Percentiles rank a stretch among this genome's conserved stretches.
phyloP scores from a whole-genome alignment of 2,797 vertebrate genomes.

The Acanthurus lineatus region DNA sequence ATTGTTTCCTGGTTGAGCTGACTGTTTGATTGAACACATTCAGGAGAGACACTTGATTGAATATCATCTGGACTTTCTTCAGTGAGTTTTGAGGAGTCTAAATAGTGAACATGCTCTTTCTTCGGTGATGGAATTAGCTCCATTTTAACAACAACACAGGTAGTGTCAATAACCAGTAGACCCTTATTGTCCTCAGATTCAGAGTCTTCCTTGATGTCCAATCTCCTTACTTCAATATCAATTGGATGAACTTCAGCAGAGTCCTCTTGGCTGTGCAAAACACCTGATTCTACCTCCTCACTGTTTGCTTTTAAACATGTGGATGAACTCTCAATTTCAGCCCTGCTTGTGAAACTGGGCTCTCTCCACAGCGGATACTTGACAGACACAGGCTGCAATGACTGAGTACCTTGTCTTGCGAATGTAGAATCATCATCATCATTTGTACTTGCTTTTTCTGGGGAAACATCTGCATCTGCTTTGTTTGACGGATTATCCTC shows the following conservation, averaged over 20 bases:
- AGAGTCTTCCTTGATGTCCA: constrained; percentile 50
- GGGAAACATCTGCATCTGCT: constrained; percentile 20
- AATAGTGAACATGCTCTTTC: constrained; percentile 80
- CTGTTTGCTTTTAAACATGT: constrained; percentile 26
- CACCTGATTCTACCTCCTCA: constrained; percentile 39
- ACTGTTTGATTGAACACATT: constrained; percentile 28
- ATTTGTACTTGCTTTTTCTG: constrained; percentile 15
- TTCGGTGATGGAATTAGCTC: constrained; percentile 79
- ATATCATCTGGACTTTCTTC: constrained; percentile 39
- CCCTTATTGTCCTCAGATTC: constrained; percentile 61
- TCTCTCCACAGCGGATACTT: constrained; percentile 86
- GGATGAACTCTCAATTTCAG: constrained; percentile 45
- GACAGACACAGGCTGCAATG: constrained; percentile 39
- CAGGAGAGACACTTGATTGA: background rate
- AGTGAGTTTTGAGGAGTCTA: constrained; percentile 40
- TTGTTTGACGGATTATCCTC: constrained; percentile 32
- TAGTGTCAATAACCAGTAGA: constrained; percentile 77
- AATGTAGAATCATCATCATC: constrained; percentile 16
- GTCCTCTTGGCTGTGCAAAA: constrained; percentile 11
- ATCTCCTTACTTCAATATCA: constrained; percentile 49
- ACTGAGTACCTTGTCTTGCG: constrained; percentile 38
- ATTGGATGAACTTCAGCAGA: constrained; percentile 23
- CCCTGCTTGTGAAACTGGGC: constrained; percentile 72
- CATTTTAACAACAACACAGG: constrained; percentile 82
- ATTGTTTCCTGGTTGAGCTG: constrained; percentile 28